These are phyloP conservation scores for Malurus splendens DNA, from an alignment of 2,797 vertebrate genomes.

Conservation along the genomic window DNA sequence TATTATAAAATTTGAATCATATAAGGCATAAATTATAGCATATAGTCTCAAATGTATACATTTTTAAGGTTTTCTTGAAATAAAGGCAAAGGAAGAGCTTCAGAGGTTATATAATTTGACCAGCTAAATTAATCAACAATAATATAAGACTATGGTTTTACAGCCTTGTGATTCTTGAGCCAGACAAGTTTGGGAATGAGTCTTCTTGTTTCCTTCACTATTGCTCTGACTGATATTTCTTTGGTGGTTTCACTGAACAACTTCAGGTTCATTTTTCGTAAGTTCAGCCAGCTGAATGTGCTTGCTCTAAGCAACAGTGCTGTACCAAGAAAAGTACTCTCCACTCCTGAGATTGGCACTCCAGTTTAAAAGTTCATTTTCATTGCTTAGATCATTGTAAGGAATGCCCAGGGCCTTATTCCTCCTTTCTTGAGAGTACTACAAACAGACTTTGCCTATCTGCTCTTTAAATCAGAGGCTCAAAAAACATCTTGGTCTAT, in stretches of 20 bases:
- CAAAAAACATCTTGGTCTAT: not conserved
- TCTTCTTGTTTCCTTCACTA: not conserved
- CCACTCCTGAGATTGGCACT: fast-evolving
- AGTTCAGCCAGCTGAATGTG: not conserved
- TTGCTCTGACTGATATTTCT: not conserved
- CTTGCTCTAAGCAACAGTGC: not conserved
- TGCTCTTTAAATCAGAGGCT: not conserved
- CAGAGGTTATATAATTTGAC: not conserved
- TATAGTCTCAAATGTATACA: not conserved
- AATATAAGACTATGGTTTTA: not conserved
- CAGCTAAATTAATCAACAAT: not conserved
- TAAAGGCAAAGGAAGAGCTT: not conserved
- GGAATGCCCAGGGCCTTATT: not conserved
- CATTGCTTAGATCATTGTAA: not conserved
- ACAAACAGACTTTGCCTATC: not conserved
- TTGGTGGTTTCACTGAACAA: not conserved
- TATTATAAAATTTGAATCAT: not conserved
- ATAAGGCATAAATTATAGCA: not conserved
- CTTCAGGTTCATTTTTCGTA: not conserved
- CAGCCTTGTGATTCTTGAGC: not conserved
- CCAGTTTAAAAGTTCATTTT: not conserved
- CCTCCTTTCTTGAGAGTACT: not conserved
- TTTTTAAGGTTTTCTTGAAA: not conserved
- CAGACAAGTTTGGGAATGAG: not conserved
- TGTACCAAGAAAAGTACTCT: not conserved